Conservation (phyloP, 2,113 vertebrate genomes). For the Ctenomys sociabilis region DNA sequence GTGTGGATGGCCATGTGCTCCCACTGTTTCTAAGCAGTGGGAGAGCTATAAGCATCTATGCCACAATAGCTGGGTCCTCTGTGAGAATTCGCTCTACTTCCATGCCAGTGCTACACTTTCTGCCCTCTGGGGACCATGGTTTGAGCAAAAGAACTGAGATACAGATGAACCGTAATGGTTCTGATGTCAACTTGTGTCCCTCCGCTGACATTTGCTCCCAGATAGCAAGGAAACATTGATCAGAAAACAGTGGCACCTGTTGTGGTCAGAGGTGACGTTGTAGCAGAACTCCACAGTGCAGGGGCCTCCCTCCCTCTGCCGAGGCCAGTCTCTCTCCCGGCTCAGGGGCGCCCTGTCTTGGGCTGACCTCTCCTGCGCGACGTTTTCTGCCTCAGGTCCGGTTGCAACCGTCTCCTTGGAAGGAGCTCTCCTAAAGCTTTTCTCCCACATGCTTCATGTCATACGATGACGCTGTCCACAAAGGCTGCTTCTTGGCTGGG, state of each 20-base stretch:
- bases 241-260: slow-evolving; percentile 73
- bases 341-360: neutral
- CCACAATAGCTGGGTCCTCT: neutral
- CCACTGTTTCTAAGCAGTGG: neutral
- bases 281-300: slow-evolving; percentile 50
- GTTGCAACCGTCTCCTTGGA: neutral
- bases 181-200: slow-evolving; percentile 56
- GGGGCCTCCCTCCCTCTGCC: slow-evolving; percentile 26
- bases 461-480: neutral
- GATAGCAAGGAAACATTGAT: slow-evolving; percentile 66
- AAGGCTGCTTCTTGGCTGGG: neutral
- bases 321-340: neutral
- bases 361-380: slow-evolving; percentile 29
- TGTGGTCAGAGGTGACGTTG: slow-evolving; percentile 73
- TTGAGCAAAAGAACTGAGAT: neutral
- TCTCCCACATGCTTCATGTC: neutral
- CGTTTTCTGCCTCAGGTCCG: neutral
- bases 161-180: slow-evolving; percentile 11
- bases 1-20: neutral
- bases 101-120: neutral
- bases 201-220: slow-evolving; percentile 71
- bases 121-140: neutral
- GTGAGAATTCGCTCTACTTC: neutral
- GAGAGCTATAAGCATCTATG: neutral
- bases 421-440: neutral